Evolutionary conservation across 2,113 vertebrate genomes (phyloP).

Genomic region (Cyprinus carpio): DNA sequence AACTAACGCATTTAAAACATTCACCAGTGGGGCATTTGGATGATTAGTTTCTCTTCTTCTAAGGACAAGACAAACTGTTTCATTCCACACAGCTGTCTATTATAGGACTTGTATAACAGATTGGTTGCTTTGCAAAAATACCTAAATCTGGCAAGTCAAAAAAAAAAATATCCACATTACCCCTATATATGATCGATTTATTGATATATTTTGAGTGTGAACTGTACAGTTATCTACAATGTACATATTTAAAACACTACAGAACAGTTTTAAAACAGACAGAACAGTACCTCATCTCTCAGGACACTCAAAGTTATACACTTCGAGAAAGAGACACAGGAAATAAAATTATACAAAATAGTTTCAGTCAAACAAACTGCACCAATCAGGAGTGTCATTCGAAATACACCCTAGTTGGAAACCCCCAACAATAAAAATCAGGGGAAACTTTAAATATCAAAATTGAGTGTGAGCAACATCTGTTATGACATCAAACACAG

Average conservation of each 20-base stretch:
- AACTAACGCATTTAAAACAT: constrained; percentile 44
- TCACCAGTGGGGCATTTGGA: constrained; percentile 55
- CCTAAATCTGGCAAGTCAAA: constrained; percentile 68
- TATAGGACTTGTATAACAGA: constrained; percentile 60
- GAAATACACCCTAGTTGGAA: constrained; percentile 60
- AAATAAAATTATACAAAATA: constrained; percentile 65
- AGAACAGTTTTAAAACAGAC: constrained; percentile 67
- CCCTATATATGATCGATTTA: constrained; percentile 57
- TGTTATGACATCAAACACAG: background rate
- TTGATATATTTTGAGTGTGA: constrained; percentile 54
- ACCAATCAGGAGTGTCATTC: constrained; percentile 68
- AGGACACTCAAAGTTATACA: constrained; percentile 56
- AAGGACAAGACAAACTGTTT: constrained; percentile 7
- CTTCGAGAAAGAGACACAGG: constrained; percentile 46
- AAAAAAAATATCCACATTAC: constrained; percentile 67
- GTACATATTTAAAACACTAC: constrained; percentile 65
- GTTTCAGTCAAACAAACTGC: constrained; percentile 67
- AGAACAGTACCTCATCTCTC: constrained; percentile 58
- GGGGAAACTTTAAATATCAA: constrained; percentile 50
- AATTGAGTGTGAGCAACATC: constrained; percentile 45
- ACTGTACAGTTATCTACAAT: constrained; percentile 81
- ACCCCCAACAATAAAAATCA: constrained; percentile 60
- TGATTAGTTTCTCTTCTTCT: background rate
- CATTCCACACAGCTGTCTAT: background rate
- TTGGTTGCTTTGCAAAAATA: constrained; percentile 74